Percentiles rank a stretch among this genome's conserved stretches.
phyloP scores from a whole-genome alignment of 2,888 invertebrate genomes.

The Lithodes maja region DNA sequence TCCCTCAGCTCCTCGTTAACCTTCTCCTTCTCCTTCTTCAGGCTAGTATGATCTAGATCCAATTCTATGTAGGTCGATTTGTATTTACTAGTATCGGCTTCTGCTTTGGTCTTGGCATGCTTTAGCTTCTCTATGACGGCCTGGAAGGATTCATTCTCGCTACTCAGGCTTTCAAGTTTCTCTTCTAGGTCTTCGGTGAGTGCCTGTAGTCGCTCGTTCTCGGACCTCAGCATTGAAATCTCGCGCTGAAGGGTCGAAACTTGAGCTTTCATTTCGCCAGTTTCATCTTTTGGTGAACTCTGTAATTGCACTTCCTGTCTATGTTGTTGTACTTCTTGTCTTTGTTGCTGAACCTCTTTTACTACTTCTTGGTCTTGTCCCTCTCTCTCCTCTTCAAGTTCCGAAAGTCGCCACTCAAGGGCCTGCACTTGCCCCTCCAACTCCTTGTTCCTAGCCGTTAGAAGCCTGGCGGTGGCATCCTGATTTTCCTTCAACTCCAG shows the following conservation, averaged over 20 bases:
- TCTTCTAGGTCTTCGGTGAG: constrained; percentile 54
- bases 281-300: neutral
- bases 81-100: constrained; percentile 56
- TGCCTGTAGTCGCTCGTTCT: constrained; percentile 51
- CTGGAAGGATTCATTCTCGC: constrained; percentile 55
- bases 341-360: neutral
- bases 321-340: neutral
- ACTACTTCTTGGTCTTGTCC: constrained; percentile 24
- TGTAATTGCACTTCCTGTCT: neutral
- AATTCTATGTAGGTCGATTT: constrained; percentile 66
- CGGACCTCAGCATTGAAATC: constrained; percentile 42
- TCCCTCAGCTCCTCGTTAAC: constrained; percentile 56
- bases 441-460: constrained; percentile 83
- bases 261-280: constrained; percentile 21
- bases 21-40: constrained; percentile 61
- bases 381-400: constrained; percentile 68
- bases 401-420: constrained; percentile 69
- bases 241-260: constrained; percentile 46
- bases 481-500: constrained; percentile 88
- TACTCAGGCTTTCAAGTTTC: constrained; percentile 39
- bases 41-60: constrained; percentile 56
- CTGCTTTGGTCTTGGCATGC: constrained; percentile 58
- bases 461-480: constrained; percentile 84
- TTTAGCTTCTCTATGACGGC: constrained; percentile 47
- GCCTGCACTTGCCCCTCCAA: constrained; percentile 81